Evolutionary conservation across 2,888 invertebrate genomes (phyloP).

Genomic region (Diarsia brunnea): DNA sequence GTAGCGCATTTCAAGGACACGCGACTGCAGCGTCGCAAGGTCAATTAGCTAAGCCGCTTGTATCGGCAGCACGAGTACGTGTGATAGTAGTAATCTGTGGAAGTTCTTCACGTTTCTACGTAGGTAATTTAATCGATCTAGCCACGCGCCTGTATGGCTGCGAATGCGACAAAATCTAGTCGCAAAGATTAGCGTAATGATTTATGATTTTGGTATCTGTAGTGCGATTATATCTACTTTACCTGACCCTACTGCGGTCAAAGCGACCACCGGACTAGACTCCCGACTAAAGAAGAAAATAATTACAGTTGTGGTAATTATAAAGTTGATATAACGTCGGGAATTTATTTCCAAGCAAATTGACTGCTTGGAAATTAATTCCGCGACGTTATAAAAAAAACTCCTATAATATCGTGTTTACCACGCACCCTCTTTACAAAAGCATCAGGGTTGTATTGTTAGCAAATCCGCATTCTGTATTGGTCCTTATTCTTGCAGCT

Average conservation of each 20-base stretch:
- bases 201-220: not conserved
- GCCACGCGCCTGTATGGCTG: constrained; percentile 16
- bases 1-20: constrained; percentile 53
- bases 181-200: constrained; percentile 8
- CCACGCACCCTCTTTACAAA: not conserved
- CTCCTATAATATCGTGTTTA: not conserved
- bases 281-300: too few relatives aligned
- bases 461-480: constrained; percentile 13
- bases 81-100: constrained; percentile 38
- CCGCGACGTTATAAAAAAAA: not conserved
- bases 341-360: not conserved
- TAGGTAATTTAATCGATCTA: constrained; percentile 43
- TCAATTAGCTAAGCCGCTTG: constrained; percentile 49
- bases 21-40: constrained; percentile 57
- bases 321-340: not conserved
- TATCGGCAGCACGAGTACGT: constrained; percentile 11
- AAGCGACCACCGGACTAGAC: not conserved
- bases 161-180: constrained; percentile 24
- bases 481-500: constrained; percentile 16
- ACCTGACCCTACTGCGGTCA: not conserved
- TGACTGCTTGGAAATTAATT: not conserved
- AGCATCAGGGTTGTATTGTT: constrained; percentile 11
- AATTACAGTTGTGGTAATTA: not conserved
- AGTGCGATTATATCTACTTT: not conserved
- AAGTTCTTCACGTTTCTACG: constrained; percentile 9